phyloP scores from a whole-genome alignment of 2,797 vertebrate genomes.

The Anas acuta region DNA sequence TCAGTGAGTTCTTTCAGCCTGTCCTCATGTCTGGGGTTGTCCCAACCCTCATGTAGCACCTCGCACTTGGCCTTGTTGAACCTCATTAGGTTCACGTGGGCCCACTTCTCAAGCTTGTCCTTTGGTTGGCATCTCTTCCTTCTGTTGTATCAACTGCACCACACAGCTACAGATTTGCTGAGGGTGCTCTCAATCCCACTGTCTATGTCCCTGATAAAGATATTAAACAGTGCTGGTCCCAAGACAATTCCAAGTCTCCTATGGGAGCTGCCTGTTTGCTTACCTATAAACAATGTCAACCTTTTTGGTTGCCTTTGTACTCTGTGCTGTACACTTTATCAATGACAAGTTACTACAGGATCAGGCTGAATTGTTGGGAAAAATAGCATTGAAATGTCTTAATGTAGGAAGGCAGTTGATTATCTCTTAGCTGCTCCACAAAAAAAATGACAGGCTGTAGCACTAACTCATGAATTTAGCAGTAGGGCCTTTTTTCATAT shows the following conservation, averaged over 20 bases:
- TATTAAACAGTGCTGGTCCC: no score
- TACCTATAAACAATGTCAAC: neutral
- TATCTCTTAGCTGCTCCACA: neutral
- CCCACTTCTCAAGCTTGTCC: no score
- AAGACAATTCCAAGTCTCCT: neutral
- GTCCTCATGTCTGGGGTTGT: no score
- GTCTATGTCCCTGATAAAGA: no score
- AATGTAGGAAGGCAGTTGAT: neutral
- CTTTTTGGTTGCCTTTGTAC: neutral
- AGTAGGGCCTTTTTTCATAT: neutral
- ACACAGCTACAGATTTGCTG: no score
- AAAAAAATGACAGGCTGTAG: constrained; percentile 29
- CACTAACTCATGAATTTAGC: constrained; percentile 20
- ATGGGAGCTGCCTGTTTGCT: neutral
- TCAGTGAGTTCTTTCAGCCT: no score
- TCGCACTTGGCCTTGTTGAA: no score
- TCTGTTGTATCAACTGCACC: no score
- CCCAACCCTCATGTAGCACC: no score
- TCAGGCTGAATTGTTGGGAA: neutral
- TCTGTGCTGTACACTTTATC: neutral
- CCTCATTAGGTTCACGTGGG: no score
- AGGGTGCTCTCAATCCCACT: no score
- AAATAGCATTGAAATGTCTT: constrained; percentile 14
- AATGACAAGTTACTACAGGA: neutral
- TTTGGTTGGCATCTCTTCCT: no score